Evolutionary conservation across 2,888 invertebrate species (phyloP), one percentile per base, ranked within the genome.

Genomic region (Brenthis ino): DNA sequence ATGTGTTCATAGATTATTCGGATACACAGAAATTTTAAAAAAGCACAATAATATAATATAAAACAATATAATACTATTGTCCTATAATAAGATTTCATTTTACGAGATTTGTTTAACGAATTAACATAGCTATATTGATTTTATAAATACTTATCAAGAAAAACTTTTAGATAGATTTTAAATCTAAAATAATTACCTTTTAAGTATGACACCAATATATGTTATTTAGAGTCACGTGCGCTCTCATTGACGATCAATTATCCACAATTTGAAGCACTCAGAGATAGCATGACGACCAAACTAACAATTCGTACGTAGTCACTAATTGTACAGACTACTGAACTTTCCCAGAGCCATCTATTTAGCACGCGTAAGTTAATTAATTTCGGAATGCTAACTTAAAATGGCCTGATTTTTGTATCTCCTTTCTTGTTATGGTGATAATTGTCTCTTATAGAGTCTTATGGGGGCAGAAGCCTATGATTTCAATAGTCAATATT

Each of bases 181-280:
- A 64, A 64, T 54, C 57, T 64, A 63, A 64, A 53, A 64, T 65
- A 66, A 60, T 68, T 69, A 70, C 54, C 47, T 61, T 28, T 55
- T 20, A 28, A 11, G 55, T 64, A 56, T 63, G 68, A 70, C 67
- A 70, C 72, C 76, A 75, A 78, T 77, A 76, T 61, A 74, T 74
- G 76, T 76, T 60, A 66, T 67, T 64, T 60, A 61, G 48, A 71
- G 83, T 82, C 84, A 82, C 82, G 82, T 84, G 83, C 80, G 77
- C 79, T 80, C 81, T 85, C 83, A 87, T 88, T 86, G 85, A 79
- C 78, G 85, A 90, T 86, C 89, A 91, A 90, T 91, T 90, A 90
- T 85, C 83, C 79, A 79, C 85, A 87, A 90, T 91, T 91, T 84
- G 85, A 87, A 82, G 79, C 88, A 89, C 86, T 88, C 85, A 85